A percentile compares a stretch with the other conserved stretches of the same genome.
Conservation (phyloP, 2,113 vertebrate species). For the Apistogramma diplotaenia region DNA sequence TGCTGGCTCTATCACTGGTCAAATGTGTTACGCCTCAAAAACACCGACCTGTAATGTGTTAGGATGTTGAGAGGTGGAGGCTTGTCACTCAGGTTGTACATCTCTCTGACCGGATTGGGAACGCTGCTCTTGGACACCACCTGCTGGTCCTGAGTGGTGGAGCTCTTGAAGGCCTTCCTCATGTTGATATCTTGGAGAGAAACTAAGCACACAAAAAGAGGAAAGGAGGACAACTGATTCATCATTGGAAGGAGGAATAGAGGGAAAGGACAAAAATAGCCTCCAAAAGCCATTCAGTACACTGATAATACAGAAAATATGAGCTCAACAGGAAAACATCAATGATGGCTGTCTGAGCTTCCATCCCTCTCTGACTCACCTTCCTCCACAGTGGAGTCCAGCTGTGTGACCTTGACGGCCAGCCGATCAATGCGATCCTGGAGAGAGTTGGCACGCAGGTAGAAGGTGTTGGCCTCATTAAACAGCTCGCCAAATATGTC, state of each 20-base stretch:
- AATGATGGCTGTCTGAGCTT: background rate
- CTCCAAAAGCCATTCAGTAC: background rate
- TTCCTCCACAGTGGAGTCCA: slow-evolving; percentile 98
- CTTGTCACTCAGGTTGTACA: slow-evolving; percentile 93
- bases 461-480: slow-evolving; percentile 96
- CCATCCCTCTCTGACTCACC: slow-evolving; percentile 79
- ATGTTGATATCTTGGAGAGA: slow-evolving; percentile 99
- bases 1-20: background rate
- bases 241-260: background rate
- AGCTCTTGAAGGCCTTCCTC: slow-evolving; percentile 98
- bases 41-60: slow-evolving; percentile 86
- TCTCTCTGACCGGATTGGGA: slow-evolving; percentile 89
- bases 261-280: background rate
- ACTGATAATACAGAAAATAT: background rate
- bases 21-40: background rate
- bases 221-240: background rate
- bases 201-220: slow-evolving; percentile 72
- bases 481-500: slow-evolving; percentile 98
- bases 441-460: slow-evolving; percentile 94
- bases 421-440: slow-evolving; percentile 98
- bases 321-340: background rate
- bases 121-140: slow-evolving; percentile 96
- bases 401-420: slow-evolving; percentile 97
- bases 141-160: slow-evolving; percentile 94
- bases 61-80: slow-evolving; percentile 95